Evolutionary conservation across 1,140 invertebrate genomes (phyloP).

Genomic region (Pseudomyrmex dendroicus): DNA sequence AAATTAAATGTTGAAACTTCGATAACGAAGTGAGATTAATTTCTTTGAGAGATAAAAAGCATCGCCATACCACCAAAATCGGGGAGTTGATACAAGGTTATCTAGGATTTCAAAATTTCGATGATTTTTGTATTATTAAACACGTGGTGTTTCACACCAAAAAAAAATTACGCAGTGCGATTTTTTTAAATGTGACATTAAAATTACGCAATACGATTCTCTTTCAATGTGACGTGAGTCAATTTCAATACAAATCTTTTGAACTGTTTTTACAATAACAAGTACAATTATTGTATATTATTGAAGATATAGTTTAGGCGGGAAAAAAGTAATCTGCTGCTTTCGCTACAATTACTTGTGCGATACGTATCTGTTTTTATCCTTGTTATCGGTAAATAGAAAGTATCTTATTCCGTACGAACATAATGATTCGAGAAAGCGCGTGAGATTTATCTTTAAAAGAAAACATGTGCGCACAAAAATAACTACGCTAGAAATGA

Average conservation of each 20-base stretch:
- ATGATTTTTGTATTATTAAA: conserved; percentile 41
- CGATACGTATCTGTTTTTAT: conserved; percentile 28
- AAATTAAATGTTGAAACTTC: conserved; percentile 38
- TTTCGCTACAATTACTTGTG: conserved; percentile 45
- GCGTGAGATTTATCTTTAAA: conserved; percentile 4
- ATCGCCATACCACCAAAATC: conserved; percentile 25
- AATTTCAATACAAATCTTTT: too few relatives aligned
- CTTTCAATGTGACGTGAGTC: too few relatives aligned
- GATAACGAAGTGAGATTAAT: conserved; percentile 42
- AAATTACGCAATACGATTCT: not conserved
- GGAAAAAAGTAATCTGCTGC: conserved; percentile 1
- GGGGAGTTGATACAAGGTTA: conserved; percentile 55
- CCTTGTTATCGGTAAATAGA: conserved; percentile 30
- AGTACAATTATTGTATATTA: not conserved
- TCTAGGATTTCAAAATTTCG: conserved; percentile 55
- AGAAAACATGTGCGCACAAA: not conserved
- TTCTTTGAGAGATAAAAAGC: conserved; percentile 21
- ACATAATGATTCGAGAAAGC: conserved; percentile 20
- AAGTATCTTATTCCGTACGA: conserved; percentile 32
- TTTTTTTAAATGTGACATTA: not conserved
- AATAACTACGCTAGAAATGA: not conserved
- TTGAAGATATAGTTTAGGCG: not conserved
- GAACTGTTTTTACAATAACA: not conserved
- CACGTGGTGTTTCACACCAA: conserved; percentile 6
- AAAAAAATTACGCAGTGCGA: too few relatives aligned